Evolutionary conservation across 2,888 invertebrate genomes (phyloP), one percentile per base, ranked within the genome.

Genomic region (Drosophila barbarae): DNA sequence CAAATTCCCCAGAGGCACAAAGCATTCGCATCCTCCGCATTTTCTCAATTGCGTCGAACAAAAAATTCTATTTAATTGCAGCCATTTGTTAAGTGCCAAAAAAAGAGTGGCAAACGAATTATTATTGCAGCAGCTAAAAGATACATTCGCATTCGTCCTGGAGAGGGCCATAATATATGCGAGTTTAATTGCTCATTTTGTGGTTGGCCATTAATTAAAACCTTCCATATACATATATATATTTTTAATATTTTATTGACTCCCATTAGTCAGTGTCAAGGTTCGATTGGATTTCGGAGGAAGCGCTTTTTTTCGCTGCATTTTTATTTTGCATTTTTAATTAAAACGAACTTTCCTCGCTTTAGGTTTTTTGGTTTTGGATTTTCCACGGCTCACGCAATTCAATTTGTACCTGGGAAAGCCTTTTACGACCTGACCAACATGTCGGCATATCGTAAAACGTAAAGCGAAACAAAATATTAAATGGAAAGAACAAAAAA

Each of bases 371-470:
- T 12, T 3, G 9, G 41, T 42, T 36, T 26, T 13, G 34, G 32
- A 36, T 21, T 64, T 53, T 38, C 46, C 46, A 12, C 30, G 30
- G 35, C 57, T 66, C 66, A 60, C 69, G 69, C 69, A 65, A 64
- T 74, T 60, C 44, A 51, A 49, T 54, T 63, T 23, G 5, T 67
- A 64, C 63, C 57, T 60, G 53, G 12, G 46, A 60, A 50, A 28
- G 35, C 38, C 34, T 54, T 79, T 80, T 80, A 79, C 58, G 58
- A 59, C 41, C 63, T 44, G 56, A 44, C 72, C 69, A 55, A 66
- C 76, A 71, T 60, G 68, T 46, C n/a, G 21, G 34, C 47, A 10
- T 35, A 41, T 32, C 66, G 41, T 65, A 67, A 57, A 30, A 41
- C 21, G 39, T 7, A 46, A 30, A 18, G 13, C 18, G 7, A 61